A percentile compares a stretch with the other conserved stretches of the same genome.
These are phyloP conservation scores for Xyrauchen texanus DNA, from an alignment of 2,113 vertebrate genomes.

Conservation along the genomic window DNA sequence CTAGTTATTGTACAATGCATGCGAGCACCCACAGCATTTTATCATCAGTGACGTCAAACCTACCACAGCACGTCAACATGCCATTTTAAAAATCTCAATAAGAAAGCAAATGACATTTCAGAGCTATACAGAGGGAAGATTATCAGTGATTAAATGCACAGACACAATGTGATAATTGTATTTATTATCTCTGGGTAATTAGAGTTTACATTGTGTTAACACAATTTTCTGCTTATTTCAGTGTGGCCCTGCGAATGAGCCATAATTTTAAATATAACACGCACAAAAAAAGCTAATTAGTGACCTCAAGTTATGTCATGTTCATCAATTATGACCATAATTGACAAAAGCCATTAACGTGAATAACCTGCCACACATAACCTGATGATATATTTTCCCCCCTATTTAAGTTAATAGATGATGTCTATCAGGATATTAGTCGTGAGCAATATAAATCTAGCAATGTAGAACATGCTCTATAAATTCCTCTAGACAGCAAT, in stretches of 20 bases:
- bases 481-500: neutral
- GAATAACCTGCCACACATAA: neutral
- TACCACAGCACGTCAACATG: too few species aligned
- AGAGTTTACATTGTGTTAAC: neutral
- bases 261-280: too few species aligned
- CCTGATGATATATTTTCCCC: neutral
- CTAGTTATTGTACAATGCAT: too few species aligned
- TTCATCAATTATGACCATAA: slow-evolving; percentile 25
- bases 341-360: slow-evolving; percentile 15
- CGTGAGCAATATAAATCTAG: neutral
- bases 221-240: too few species aligned
- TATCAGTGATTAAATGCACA: neutral
- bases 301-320: slow-evolving; percentile 24
- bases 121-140: neutral
- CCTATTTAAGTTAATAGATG: slow-evolving; percentile 8
- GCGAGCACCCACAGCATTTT: too few species aligned
- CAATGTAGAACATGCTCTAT: neutral
- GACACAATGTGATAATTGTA: neutral
- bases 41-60: too few species aligned
- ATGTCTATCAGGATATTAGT: slow-evolving; percentile 8
- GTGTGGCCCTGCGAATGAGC: too few species aligned
- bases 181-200: neutral
- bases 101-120: neutral
- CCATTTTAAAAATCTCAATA: neutral
- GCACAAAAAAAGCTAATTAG: slow-evolving; percentile 8